Percentiles rank a stretch among this genome's conserved stretches.
Evolutionary conservation across 2,113 vertebrate species (phyloP).

Genomic region (Daubentonia madagascariensis): DNA sequence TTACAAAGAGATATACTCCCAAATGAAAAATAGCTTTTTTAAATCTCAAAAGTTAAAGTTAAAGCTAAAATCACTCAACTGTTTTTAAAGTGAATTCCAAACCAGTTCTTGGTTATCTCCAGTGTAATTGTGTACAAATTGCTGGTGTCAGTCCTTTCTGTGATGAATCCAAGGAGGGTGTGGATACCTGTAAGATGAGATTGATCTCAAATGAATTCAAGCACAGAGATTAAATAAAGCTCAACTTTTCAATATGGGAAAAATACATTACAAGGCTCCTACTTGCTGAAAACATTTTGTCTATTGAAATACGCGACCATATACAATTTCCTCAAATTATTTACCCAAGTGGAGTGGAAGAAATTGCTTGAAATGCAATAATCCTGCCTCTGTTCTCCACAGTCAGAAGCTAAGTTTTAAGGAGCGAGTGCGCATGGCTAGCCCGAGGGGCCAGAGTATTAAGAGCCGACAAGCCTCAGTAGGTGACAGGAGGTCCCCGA

Average conservation of each 20-base stretch:
- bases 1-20: slow-evolving; percentile 64
- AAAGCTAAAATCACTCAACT: slow-evolving; percentile 10
- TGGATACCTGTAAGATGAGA: slow-evolving; percentile 40
- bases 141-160: slow-evolving; percentile 27
- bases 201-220: slow-evolving; percentile 7
- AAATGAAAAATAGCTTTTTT: slow-evolving; percentile 29
- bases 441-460: slow-evolving; percentile 95
- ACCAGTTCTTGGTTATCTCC: slow-evolving; percentile 42
- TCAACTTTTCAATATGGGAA: slow-evolving; percentile 43
- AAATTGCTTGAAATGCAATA: slow-evolving; percentile 62
- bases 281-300: background rate
- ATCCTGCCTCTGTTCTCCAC: slow-evolving; percentile 76
- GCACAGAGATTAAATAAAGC: slow-evolving; percentile 50
- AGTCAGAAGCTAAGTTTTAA: slow-evolving; percentile 98
- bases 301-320: background rate
- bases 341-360: background rate
- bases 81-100: background rate
- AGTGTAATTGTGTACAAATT: slow-evolving; percentile 31
- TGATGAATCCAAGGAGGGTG: slow-evolving; percentile 43
- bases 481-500: slow-evolving; percentile 92
- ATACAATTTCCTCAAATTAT: background rate
- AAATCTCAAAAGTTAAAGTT: slow-evolving; percentile 48
- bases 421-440: slow-evolving; percentile 96
- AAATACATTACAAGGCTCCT: slow-evolving; percentile 4
- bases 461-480: slow-evolving; percentile 92